These are phyloP conservation scores for Ostrea edulis DNA, from an alignment of 1,140 invertebrate species.

Conservation along the genomic window DNA sequence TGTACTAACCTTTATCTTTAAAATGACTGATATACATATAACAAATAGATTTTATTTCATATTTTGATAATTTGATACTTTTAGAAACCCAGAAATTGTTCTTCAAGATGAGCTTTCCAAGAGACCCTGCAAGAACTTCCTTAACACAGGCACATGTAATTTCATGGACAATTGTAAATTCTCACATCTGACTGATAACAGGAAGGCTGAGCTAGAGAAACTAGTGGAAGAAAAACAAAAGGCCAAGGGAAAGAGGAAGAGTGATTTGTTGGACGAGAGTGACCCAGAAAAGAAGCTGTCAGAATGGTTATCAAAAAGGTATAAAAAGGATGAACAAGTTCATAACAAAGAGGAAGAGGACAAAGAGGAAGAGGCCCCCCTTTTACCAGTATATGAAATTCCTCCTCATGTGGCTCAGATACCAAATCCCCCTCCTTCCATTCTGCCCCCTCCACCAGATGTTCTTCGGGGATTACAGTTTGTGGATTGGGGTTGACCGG, in stretches of 20 bases:
- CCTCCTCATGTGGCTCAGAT: conserved; percentile 43
- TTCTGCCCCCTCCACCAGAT: conserved; percentile 49
- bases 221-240: conserved; percentile 38
- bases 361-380: neutral
- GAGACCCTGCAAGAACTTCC: conserved; percentile 71
- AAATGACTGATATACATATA: no score
- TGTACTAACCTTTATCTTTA: no score
- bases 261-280: neutral
- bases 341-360: neutral
- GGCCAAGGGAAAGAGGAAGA: neutral
- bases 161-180: conserved; percentile 56
- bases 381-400: conserved; percentile 45
- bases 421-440: conserved; percentile 45
- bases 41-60: no score
- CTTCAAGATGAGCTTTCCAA: conserved; percentile 70
- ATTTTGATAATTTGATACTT: no score
- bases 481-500: conserved; percentile 53
- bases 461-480: conserved; percentile 29
- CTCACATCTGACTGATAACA: conserved; percentile 49
- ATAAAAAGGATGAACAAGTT: neutral
- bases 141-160: conserved; percentile 56
- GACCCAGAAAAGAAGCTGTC: neutral
- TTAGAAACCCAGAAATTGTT: conserved; percentile 66
- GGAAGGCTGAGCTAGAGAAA: conserved; percentile 32
- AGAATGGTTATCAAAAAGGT: neutral